These are phyloP conservation scores for Mesorhabditis spiculigera DNA, from an alignment of 2,888 invertebrate species.

Conservation along the genomic window DNA sequence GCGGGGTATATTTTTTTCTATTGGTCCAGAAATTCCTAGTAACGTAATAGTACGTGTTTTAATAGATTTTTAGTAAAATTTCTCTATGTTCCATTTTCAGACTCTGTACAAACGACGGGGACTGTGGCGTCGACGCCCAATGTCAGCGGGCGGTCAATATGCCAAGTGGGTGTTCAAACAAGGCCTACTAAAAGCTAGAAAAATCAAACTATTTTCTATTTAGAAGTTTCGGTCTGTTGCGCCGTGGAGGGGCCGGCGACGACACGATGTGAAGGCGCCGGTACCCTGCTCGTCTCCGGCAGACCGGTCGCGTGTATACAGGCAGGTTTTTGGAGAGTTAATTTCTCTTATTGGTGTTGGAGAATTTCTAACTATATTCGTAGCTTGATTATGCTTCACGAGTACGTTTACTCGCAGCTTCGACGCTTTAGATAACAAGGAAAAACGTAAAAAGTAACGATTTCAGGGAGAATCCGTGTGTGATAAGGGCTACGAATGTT, in stretches of 20 bases:
- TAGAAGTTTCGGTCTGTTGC: not conserved
- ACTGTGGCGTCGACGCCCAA: not conserved
- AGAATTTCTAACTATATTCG: no score
- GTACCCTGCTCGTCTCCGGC: not conserved
- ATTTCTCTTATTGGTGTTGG: no score
- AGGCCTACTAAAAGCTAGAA: not conserved
- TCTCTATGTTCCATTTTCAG: no score
- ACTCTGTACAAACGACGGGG: not conserved
- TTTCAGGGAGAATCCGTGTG: not conserved
- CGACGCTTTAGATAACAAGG: no score
- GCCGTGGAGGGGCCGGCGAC: not conserved
- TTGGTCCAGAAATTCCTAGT: no score
- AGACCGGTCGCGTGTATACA: not conserved
- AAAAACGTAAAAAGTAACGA: not conserved
- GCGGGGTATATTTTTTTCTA: no score
- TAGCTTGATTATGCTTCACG: no score
- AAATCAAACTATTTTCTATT: not conserved
- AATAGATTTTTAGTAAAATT: no score
- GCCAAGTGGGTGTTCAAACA: not conserved
- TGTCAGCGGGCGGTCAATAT: not conserved
- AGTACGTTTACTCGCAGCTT: no score
- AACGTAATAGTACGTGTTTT: no score
- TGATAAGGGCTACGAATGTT: conserved; percentile 2
- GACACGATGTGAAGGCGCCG: not conserved
- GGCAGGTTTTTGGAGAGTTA: not conserved